Evolutionary conservation across 2,888 invertebrate genomes (phyloP).

Genomic region (Chouioia cunea): DNA sequence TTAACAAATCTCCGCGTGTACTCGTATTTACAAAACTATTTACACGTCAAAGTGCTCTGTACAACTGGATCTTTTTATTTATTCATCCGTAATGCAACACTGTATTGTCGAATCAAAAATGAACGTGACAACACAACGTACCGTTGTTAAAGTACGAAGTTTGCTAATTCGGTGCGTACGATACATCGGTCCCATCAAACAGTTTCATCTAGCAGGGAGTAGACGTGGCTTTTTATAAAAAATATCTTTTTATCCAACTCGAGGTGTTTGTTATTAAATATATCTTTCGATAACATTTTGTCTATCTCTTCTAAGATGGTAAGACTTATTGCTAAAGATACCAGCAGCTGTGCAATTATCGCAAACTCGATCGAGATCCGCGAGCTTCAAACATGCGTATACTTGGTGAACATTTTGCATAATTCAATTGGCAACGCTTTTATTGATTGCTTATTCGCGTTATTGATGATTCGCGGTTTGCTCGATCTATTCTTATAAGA

Average conservation of each 20-base stretch:
- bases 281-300: too few relatives aligned
- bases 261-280: not conserved
- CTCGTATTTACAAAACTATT: slow-evolving; percentile 38
- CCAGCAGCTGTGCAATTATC: too few relatives aligned
- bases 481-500: slow-evolving; percentile 24
- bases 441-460: not conserved
- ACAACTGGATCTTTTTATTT: slow-evolving; percentile 36
- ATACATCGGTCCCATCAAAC: slow-evolving; percentile 46
- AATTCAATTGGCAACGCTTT: not conserved
- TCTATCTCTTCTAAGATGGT: too few relatives aligned
- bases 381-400: not conserved
- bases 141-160: slow-evolving; percentile 25
- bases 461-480: slow-evolving; percentile 10
- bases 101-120: slow-evolving; percentile 16
- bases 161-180: slow-evolving; percentile 19
- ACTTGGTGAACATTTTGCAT: slow-evolving; percentile 1
- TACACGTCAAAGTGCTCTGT: slow-evolving; percentile 44
- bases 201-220: slow-evolving; percentile 30
- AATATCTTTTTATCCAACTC: not conserved
- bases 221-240: slow-evolving; percentile 18
- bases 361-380: not conserved
- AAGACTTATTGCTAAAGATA: too few relatives aligned
- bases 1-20: slow-evolving; percentile 41
- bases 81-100: slow-evolving; percentile 34
- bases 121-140: slow-evolving; percentile 27